Evolutionary conservation across 2,113 vertebrate species (phyloP), one percentile per base, ranked within the genome.

Genomic region (Dasyornis broadbenti): DNA sequence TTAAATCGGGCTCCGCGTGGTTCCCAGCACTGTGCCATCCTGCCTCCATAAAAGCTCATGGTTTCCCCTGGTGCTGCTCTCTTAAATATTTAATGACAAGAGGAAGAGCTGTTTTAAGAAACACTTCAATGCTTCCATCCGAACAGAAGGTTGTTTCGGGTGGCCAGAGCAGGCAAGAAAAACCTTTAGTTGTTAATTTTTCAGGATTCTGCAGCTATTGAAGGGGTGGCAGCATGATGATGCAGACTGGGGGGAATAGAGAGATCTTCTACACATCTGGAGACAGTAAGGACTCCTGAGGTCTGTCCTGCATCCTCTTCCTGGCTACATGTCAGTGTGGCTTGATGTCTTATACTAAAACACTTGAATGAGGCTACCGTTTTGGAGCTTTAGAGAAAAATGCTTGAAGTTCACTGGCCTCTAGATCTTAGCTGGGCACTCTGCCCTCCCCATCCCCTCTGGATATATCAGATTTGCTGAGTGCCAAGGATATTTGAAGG

Each of bases 21-120:
- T 47, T 84, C 86, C 84, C 78, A 82, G 64, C 15, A 1, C 89
- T 76, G 73, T 33, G 73, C 86, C 49, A 31, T 70, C 57, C 81
- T 82, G 86, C 91, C 66, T 76, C 5, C 1, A 61, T 47, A 82
- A 92, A 93, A 90, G 66, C 15, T 6, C 7, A 1, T 37, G 81
- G 57, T 59, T 89, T 84, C 49, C 72, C 83, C 59, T 1, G 1
- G 59, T 77, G 47, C 63, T 65, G 23, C 68, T 66, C 54, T 71
- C 65, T 75, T 86, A 82, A 92, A 94, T 95, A 54, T 82, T 96
- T 95, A 80, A 97, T 80, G 63, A 47, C 63, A 80, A 75, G 75
- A 85, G 86, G 73, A 91, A 87, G 59, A 72, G 45, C 28, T 82
- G 70, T 82, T 91, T 91, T 77, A 91, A 95, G 84, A 87, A 90